Evolutionary conservation across 1,140 invertebrate genomes (phyloP).

Genomic region (Aphis craccivora): DNA sequence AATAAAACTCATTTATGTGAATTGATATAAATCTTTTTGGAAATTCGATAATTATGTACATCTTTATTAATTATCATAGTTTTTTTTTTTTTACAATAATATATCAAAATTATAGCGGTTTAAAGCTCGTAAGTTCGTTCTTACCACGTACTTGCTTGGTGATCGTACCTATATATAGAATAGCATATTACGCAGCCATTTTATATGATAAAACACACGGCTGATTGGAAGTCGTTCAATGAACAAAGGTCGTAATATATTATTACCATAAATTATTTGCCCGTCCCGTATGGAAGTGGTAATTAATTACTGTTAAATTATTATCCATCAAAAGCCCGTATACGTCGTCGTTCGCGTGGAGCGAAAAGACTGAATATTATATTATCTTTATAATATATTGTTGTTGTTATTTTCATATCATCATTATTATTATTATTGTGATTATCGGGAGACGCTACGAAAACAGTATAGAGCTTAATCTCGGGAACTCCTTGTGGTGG

Average conservation of each 20-base stretch:
- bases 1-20: not conserved
- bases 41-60: not conserved
- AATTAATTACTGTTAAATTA: constrained; percentile 10
- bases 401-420: no score
- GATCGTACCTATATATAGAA: not conserved
- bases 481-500: not conserved
- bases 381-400: not conserved
- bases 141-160: no score
- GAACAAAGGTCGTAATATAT: not conserved
- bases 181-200: not conserved
- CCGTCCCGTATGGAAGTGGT: not conserved
- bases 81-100: not conserved
- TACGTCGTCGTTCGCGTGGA: not conserved
- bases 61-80: not conserved
- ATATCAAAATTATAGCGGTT: no score
- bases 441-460: constrained; percentile 22
- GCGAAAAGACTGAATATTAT: not conserved
- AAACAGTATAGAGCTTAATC: not conserved
- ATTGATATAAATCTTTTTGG: not conserved
- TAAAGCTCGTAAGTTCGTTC: no score
- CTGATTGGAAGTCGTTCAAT: not conserved
- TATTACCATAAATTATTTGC: not conserved
- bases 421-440: not conserved
- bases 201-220: not conserved
- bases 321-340: not conserved